A percentile compares a stretch with the other conserved stretches of the same genome.
Evolutionary conservation across 2,888 invertebrate species (phyloP).

Genomic region (Tiphia femorata): DNA sequence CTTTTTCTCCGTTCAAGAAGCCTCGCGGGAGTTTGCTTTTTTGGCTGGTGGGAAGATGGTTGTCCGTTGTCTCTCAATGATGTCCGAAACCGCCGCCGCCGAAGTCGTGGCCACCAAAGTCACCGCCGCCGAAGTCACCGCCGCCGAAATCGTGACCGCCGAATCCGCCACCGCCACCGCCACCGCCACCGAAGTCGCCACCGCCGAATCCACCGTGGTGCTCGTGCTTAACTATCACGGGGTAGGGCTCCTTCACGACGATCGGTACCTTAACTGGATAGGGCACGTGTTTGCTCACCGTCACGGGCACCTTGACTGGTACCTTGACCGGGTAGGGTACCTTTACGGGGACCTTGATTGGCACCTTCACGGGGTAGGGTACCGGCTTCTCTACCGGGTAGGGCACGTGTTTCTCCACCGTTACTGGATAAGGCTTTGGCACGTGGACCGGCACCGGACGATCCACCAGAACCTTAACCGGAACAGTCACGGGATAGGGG

Average conservation of each 20-base stretch:
- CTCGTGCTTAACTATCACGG: conserved; percentile 51
- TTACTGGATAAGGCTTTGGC: conserved; percentile 61
- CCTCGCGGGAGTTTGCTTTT: neutral
- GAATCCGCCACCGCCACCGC: conserved; percentile 27
- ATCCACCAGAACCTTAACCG: conserved; percentile 58
- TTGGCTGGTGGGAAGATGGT: neutral
- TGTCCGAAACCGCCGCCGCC: conserved; percentile 37
- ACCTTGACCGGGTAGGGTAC: conserved; percentile 61
- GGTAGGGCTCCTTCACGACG: conserved; percentile 55
- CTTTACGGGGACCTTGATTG: conserved; percentile 57
- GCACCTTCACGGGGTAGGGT: conserved; percentile 57
- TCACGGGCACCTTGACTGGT: conserved; percentile 56
- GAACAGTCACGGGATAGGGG: conserved; percentile 54
- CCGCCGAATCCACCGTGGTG: conserved; percentile 35
- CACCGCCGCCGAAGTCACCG: conserved; percentile 18
- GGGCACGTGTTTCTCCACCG: conserved; percentile 59
- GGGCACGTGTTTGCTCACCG: conserved; percentile 54
- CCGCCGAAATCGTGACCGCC: conserved; percentile 31
- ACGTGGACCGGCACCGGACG: conserved; percentile 59
- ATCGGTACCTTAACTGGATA: conserved; percentile 59
- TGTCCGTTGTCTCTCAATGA: no score
- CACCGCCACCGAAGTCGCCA: conserved; percentile 35
- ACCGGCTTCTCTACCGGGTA: conserved; percentile 57
- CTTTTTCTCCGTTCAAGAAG: neutral
- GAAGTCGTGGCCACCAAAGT: conserved; percentile 28